Percentiles rank a stretch among this genome's conserved stretches.
Conservation (phyloP, 2,113 vertebrate species). For the Hystrix brachyura region DNA sequence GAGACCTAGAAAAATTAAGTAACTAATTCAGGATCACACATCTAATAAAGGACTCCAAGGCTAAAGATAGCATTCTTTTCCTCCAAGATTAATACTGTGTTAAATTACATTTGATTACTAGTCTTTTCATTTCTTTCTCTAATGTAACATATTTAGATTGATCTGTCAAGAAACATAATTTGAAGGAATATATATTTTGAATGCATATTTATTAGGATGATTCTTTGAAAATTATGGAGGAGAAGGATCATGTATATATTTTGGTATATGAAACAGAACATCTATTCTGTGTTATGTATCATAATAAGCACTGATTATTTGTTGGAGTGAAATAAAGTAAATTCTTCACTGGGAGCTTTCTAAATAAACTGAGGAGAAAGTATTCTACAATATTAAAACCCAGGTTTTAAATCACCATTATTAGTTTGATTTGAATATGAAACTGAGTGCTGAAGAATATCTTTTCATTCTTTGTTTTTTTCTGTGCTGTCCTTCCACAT, state of each 20-base stretch:
- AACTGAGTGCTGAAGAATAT: slow-evolving; percentile 14
- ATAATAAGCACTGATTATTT: neutral
- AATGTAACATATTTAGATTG: neutral
- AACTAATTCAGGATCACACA: neutral
- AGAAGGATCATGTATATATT: neutral
- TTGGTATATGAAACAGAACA: neutral
- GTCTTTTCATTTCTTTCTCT: neutral
- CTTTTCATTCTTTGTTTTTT: neutral
- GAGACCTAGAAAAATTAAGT: slow-evolving; percentile 24
- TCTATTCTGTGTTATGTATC: neutral
- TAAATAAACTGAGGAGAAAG: slow-evolving; percentile 35
- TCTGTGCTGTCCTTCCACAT: slow-evolving; percentile 12
- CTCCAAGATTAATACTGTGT: neutral
- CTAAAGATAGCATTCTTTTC: neutral
- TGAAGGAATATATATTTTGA: slow-evolving; percentile 29
- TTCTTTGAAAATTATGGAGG: slow-evolving; percentile 32
- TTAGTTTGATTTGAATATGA: slow-evolving; percentile 48
- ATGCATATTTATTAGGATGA: slow-evolving; percentile 12
- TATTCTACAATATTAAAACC: neutral
- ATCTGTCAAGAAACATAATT: slow-evolving; percentile 53
- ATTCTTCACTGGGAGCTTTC: slow-evolving; percentile 17
- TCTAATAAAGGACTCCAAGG: neutral
- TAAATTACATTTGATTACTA: slow-evolving; percentile 42
- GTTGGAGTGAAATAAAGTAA: slow-evolving; percentile 58
- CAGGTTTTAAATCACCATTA: neutral